phyloP scores from a whole-genome alignment of 1,140 invertebrate species.

The Dinoponera quadriceps region DNA sequence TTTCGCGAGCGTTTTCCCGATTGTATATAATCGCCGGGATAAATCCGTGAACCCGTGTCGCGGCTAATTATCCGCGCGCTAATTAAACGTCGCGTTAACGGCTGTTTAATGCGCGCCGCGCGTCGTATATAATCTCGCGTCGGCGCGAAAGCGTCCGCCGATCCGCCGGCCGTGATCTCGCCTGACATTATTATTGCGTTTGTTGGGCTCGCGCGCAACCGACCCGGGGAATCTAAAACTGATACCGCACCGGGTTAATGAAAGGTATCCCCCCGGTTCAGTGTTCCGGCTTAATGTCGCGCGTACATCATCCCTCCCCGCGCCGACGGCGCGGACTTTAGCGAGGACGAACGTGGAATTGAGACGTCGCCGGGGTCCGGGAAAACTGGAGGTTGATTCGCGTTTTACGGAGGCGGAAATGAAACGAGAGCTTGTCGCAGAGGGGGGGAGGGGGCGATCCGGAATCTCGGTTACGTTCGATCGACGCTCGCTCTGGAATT shows the following conservation, averaged over 20 bases:
- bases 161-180: background rate
- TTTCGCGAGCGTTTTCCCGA: constrained; percentile 18
- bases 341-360: too few relatives aligned
- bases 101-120: constrained; percentile 4
- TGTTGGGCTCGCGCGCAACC: background rate
- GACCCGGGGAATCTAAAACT: constrained; percentile 7
- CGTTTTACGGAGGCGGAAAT: too few relatives aligned
- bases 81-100: constrained; percentile 43
- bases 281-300: too few relatives aligned
- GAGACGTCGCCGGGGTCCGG: too few relatives aligned
- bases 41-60: constrained; percentile 22
- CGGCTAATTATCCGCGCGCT: constrained; percentile 33
- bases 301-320: too few relatives aligned
- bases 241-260: constrained; percentile 16
- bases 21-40: background rate
- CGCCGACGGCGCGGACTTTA: too few relatives aligned
- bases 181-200: constrained; percentile 3
- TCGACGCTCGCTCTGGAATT: constrained; percentile 17
- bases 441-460: too few relatives aligned
- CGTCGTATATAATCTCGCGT: constrained; percentile 15
- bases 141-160: constrained; percentile 13
- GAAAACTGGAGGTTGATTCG: too few relatives aligned
- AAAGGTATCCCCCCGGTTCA: background rate
- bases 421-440: too few relatives aligned
- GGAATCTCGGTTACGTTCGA: background rate